Percentiles rank a stretch among this genome's conserved stretches.
These are phyloP conservation scores for Psettodes erumei DNA, from an alignment of 2,113 vertebrate genomes.

Conservation along the genomic window DNA sequence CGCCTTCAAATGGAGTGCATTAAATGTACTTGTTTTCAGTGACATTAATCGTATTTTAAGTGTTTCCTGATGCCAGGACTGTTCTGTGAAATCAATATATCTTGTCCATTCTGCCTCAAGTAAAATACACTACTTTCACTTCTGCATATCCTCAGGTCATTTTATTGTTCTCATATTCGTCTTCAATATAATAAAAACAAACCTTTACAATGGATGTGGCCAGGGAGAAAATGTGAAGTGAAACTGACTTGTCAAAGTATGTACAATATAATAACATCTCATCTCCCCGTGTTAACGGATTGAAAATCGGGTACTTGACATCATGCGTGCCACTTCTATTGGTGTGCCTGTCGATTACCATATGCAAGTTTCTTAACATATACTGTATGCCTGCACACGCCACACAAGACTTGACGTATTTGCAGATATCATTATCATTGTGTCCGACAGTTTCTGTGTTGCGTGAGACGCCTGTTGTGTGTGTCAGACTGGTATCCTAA, in stretches of 20 bases:
- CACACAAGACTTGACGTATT: too few species aligned
- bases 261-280: too few species aligned
- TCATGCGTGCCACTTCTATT: neutral
- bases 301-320: neutral
- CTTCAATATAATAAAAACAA: too few species aligned
- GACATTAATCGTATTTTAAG: neutral
- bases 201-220: neutral
- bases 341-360: neutral
- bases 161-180: too few species aligned
- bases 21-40: neutral
- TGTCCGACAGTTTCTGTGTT: neutral
- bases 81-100: neutral
- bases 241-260: neutral
- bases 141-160: too few species aligned
- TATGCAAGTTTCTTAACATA: neutral
- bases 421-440: neutral
- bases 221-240: neutral
- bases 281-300: neutral
- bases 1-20: neutral
- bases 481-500: conserved; percentile 27
- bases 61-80: neutral
- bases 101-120: neutral
- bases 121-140: neutral
- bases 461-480: conserved; percentile 6
- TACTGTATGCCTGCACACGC: too few species aligned